phyloP scores from a whole-genome alignment of 2,113 vertebrate genomes.

The Suricata suricatta region DNA sequence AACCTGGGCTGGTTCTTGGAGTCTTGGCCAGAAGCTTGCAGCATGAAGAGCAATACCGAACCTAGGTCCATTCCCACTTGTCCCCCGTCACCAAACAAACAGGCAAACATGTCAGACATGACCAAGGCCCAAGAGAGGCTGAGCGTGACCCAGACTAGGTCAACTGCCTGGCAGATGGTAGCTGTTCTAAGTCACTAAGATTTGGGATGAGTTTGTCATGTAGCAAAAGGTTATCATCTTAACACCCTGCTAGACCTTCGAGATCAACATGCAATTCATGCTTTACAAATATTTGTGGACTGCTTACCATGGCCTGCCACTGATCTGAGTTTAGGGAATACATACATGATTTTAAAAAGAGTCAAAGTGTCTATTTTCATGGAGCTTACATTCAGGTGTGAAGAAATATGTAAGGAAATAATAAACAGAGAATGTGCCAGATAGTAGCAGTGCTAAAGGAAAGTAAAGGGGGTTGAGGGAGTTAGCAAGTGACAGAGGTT shows the following conservation, averaged over 20 bases:
- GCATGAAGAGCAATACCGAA: neutral
- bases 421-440: neutral
- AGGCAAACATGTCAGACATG: neutral
- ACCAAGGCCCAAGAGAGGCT: neutral
- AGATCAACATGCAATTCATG: neutral
- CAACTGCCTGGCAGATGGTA: neutral
- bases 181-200: neutral
- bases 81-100: neutral
- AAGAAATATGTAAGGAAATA: conserved; percentile 9
- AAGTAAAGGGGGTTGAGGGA: neutral
- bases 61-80: neutral
- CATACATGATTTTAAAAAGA: neutral
- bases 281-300: neutral
- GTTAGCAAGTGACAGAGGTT: neutral
- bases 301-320: neutral
- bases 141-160: neutral
- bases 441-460: neutral
- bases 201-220: neutral
- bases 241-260: neutral
- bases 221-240: neutral
- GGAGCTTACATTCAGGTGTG: neutral
- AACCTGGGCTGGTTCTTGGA: neutral
- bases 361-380: neutral
- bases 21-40: neutral
- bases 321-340: neutral